Evolutionary conservation across 2,113 vertebrate species (phyloP).

Genomic region (Microtus montanus): DNA sequence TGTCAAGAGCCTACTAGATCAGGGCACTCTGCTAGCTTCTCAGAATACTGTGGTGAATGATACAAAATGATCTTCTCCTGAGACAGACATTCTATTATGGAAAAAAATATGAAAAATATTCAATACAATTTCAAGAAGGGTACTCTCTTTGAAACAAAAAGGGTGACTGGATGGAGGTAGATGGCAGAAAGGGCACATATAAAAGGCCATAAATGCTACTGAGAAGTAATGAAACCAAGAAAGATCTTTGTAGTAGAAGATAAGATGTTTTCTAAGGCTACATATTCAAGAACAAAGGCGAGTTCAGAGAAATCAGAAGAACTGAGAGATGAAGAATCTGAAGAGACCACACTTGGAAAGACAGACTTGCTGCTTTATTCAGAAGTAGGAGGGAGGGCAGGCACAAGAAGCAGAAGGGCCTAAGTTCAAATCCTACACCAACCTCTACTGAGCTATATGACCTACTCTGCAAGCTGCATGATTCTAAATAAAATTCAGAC

Average conservation of each 20-base stretch:
- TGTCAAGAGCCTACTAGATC: not conserved
- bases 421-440: not conserved
- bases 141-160: not conserved
- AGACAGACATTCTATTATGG: not conserved
- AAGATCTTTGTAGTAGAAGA: not conserved
- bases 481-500: not conserved
- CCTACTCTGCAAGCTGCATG: not conserved
- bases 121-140: not conserved
- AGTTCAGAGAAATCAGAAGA: not conserved
- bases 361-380: not conserved
- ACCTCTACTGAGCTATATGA: not conserved
- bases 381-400: not conserved
- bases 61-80: not conserved
- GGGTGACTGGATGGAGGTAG: not conserved
- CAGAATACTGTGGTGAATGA: not conserved
- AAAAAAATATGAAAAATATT: not conserved
- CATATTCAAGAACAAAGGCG: not conserved
- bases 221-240: not conserved
- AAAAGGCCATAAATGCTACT: not conserved
- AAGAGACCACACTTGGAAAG: not conserved
- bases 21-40: not conserved
- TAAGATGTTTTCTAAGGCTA: not conserved
- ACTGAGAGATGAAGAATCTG: not conserved
- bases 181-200: too few species aligned
- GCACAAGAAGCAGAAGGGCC: not conserved